Base-by-base conservation (phyloP, 1,140 invertebrate species). In the Bombus pascuorum region DNA sequence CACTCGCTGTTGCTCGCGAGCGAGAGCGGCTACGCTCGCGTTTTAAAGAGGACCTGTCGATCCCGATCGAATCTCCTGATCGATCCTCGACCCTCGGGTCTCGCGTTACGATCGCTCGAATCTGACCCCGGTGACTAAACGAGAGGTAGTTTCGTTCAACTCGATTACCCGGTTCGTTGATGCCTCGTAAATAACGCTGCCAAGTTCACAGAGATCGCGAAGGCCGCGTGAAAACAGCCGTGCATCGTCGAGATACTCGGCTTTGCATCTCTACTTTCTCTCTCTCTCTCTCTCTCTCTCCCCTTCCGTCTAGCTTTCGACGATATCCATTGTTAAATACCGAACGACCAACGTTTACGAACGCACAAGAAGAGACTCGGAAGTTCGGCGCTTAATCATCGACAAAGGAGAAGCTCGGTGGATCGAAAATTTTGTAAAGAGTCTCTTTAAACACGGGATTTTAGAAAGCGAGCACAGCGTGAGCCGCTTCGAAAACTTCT, bases 91-190 rank as follows among this genome's bases (percentile, higher is more conserved):
- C n/a, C 28, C 15, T 22, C 75, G 18, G 25, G 0, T 42, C 66
- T 66, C 62, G n/a, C 59, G 71, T 65, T 53, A 39, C 81, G 72
- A 76, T 22, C 39, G 32, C 44, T 57, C 81, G 59, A 53, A 76
- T 83, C 25, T 42, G 62, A 83, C 39, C 77, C 65, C 42, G 37
- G 12, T 47, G 70, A 37, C 28, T 44, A 25, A 44, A 81, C 70
- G 80, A 73, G 80, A 71, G 80, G 18, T 12, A 62, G 70, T 73
- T 81, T 81, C 80, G 66, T 72, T 39, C 22, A 57, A 81, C 70
- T 81, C 68, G 80, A 81, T 81, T 81, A 73, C 53, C 53, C 70
- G 70, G 80, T 62, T 62, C 80, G 70, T 81, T 32, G 80, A 81
- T 57, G 44, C 70, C 70, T 73, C 70, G 80, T 81, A 81, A 81